phyloP scores from a whole-genome alignment of 1,140 invertebrate species.

The Acromyrmex echinatior region DNA sequence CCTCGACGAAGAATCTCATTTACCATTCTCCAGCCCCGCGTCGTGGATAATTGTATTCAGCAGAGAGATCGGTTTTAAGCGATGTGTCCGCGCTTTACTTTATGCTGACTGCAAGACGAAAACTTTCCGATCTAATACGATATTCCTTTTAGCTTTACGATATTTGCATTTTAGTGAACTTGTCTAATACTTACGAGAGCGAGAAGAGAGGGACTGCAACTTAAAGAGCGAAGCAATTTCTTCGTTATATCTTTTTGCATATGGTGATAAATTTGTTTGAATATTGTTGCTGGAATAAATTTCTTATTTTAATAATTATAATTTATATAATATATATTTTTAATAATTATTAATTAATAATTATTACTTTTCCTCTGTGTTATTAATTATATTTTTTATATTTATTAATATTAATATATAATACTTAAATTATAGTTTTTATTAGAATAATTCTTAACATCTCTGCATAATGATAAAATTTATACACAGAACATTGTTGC shows the following conservation, averaged over 20 bases:
- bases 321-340: background rate
- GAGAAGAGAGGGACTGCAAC: background rate
- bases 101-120: constrained; percentile 58
- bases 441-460: background rate
- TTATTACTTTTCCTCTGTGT: too few species aligned
- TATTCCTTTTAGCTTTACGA: constrained; percentile 66
- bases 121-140: constrained; percentile 78
- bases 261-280: background rate
- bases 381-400: background rate
- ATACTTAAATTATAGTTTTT: background rate
- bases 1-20: constrained; percentile 61
- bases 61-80: constrained; percentile 73
- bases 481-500: background rate
- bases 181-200: constrained; percentile 67
- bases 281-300: background rate
- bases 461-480: background rate
- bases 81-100: constrained; percentile 40
- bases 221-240: constrained; percentile 1
- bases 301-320: background rate
- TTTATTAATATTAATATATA: background rate
- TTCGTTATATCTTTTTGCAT: background rate
- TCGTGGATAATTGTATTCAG: constrained; percentile 79
- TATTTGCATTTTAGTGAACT: constrained; percentile 71
- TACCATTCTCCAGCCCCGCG: constrained; percentile 34
- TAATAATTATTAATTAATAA: background rate